Conservation (phyloP, 2,888 invertebrate genomes). For the Tethea ocularis region DNA sequence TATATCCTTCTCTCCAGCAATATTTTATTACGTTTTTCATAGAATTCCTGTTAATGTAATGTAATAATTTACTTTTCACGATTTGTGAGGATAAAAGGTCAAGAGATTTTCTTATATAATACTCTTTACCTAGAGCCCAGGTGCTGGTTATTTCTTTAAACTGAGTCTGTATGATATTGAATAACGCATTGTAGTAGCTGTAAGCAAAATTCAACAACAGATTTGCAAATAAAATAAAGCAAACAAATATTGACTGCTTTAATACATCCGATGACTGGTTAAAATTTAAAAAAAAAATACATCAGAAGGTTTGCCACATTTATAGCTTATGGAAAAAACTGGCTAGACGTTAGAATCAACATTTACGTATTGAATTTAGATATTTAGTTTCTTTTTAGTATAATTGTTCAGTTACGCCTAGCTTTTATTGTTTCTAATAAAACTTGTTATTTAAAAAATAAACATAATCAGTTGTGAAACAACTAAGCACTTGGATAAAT, state of each 20-base stretch:
- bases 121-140: not conserved
- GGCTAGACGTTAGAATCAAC: no score
- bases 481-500: no score
- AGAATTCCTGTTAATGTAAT: not conserved
- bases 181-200: not conserved
- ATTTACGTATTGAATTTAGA: no score
- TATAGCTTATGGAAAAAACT: no score
- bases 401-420: no score
- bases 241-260: not conserved
- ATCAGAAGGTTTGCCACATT: no score
- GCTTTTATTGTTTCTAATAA: no score
- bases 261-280: no score
- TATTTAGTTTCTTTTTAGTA: no score
- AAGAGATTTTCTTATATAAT: not conserved
- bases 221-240: not conserved
- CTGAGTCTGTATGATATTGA: not conserved
- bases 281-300: no score
- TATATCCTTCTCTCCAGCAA: no score
- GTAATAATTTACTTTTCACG: not conserved
- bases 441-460: no score
- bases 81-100: not conserved
- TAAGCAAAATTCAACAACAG: not conserved
- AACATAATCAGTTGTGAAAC: not conserved
- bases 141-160: not conserved
- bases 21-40: not conserved